phyloP scores from a whole-genome alignment of 2,113 vertebrate species.

The Pseudorhombus dupliciocellatus region DNA sequence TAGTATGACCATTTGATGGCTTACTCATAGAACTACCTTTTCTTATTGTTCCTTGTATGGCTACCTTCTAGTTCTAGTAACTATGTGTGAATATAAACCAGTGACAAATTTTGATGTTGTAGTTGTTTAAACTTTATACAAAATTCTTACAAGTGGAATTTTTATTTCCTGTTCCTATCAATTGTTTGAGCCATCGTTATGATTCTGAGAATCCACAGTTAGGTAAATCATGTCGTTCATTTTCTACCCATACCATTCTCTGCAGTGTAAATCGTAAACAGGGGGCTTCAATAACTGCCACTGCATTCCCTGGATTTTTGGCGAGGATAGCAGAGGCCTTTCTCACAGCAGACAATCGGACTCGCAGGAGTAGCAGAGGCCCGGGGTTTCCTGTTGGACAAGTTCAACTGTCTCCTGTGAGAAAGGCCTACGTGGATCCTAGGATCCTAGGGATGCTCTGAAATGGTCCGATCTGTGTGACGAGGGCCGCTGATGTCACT shows the following conservation, averaged over 20 bases:
- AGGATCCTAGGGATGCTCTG: conserved; percentile 29
- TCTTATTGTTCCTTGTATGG: conserved; percentile 34
- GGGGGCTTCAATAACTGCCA: conserved; percentile 40
- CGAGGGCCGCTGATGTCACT: conserved; percentile 54
- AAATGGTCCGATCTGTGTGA: conserved; percentile 21
- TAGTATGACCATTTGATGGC: conserved; percentile 48
- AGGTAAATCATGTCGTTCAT: conserved; percentile 9
- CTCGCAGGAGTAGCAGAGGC: not conserved
- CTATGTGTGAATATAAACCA: conserved; percentile 57
- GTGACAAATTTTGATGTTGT: conserved; percentile 49
- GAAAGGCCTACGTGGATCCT: not conserved
- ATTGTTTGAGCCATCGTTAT: conserved; percentile 38
- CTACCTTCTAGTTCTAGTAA: conserved; percentile 37
- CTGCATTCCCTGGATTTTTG: conserved; percentile 36
- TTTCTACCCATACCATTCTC: conserved; percentile 8
- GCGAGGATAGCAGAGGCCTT: not conserved
- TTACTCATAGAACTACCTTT: conserved; percentile 31
- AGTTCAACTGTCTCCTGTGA: not conserved
- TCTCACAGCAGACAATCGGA: not conserved
- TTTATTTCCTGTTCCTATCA: conserved; percentile 27
- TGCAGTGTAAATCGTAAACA: conserved; percentile 36
- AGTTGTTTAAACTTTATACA: conserved; percentile 47
- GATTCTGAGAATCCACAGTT: conserved; percentile 31
- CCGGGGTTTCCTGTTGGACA: not conserved
- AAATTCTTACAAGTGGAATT: conserved; percentile 23